Conservation (phyloP, 1,140 invertebrate species). For the Apis cerana region DNA sequence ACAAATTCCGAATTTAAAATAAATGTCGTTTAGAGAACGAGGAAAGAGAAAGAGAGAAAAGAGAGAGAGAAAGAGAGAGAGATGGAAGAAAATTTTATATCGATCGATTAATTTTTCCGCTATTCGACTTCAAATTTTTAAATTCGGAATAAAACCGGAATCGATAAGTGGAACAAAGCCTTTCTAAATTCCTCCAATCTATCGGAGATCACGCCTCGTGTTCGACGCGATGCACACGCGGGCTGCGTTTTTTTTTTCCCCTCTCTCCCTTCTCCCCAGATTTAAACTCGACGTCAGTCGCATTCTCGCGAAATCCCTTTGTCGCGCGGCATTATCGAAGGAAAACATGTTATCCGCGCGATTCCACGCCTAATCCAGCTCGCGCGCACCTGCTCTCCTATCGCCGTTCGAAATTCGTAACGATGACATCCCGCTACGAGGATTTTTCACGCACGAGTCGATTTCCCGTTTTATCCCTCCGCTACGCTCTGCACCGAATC, state of each 20-base stretch:
- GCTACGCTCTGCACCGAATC: background rate
- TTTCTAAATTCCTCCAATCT: background rate
- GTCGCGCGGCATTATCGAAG: constrained; percentile 44
- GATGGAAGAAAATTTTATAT: too few relatives aligned
- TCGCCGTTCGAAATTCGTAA: background rate
- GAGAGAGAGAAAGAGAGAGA: too few relatives aligned
- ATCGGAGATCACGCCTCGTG: constrained; percentile 13
- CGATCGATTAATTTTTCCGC: too few relatives aligned
- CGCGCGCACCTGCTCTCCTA: constrained; percentile 42
- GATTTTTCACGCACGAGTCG: background rate
- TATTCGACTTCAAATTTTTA: too few relatives aligned
- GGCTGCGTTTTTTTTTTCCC: background rate
- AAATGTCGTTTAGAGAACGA: too few relatives aligned
- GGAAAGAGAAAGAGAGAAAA: too few relatives aligned
- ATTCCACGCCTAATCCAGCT: constrained; percentile 53
- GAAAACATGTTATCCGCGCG: constrained; percentile 45
- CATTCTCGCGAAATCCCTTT: constrained; percentile 37
- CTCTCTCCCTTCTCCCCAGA: background rate
- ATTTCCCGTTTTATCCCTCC: background rate
- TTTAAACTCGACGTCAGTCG: constrained; percentile 44
- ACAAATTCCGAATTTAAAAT: too few relatives aligned
- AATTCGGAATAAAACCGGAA: background rate
- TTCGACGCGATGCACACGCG: constrained; percentile 8
- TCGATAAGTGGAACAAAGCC: background rate
- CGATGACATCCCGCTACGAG: constrained; percentile 9